Conservation (phyloP, 2,888 invertebrate species). For the Leptogaster cylindrica region DNA sequence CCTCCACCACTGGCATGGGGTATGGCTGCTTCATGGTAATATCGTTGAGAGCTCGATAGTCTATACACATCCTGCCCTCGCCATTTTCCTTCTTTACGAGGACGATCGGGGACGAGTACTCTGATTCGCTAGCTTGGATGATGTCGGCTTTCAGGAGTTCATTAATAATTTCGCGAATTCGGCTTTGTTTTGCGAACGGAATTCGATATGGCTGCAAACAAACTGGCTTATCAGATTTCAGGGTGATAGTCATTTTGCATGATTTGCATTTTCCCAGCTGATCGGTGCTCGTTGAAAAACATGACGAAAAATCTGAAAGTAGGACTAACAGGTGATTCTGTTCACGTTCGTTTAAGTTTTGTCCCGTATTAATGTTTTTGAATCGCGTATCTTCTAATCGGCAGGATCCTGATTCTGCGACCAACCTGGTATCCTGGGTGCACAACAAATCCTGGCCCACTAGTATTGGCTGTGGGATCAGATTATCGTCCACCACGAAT, state of each 20-base stretch:
- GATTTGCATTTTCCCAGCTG: neutral
- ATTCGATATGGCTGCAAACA: neutral
- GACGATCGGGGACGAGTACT: neutral
- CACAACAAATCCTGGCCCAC: neutral
- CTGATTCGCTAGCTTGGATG: neutral
- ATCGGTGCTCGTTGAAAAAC: neutral
- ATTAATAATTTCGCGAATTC: neutral
- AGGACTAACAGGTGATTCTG: neutral
- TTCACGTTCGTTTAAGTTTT: neutral
- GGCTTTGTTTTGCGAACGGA: neutral
- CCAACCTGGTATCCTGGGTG: neutral
- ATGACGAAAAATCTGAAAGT: neutral
- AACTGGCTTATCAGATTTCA: neutral
- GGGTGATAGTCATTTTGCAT: neutral
- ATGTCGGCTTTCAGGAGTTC: neutral
- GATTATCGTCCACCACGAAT: neutral
- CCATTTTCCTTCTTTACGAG: neutral
- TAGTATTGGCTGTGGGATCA: neutral
- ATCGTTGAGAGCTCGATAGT: neutral
- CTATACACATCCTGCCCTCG: neutral
- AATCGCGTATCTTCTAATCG: neutral
- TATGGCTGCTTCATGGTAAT: neutral
- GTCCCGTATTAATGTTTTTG: neutral
- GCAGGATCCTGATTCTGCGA: neutral
- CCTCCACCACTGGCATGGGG: neutral